Base-by-base conservation (phyloP, 2,113 vertebrate species). In the Alligator sinensis region DNA sequence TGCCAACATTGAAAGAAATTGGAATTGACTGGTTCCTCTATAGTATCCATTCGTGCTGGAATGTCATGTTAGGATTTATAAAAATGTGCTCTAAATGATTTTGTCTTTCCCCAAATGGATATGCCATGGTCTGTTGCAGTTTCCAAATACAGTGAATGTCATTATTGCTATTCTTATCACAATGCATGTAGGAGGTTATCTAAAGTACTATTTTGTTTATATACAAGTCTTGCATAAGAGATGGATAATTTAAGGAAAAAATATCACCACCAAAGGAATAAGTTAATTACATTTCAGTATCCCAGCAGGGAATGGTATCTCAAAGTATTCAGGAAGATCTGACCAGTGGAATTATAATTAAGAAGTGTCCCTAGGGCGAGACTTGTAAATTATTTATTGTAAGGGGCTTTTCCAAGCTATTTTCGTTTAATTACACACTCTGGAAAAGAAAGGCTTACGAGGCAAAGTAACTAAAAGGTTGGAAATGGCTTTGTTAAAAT, bases 321-420 rank as follows among this genome's bases (percentile, higher is more conserved):
- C 55, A 1, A 84, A 96, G 84, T 86, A 91, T 92, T 96, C 92
- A 77, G 80, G 94, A 92, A 83, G 75, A 94, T 94, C 95, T 96
- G 97, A 93, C 97, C 95, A 93, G 54, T 94, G 94, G 96, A 96
- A 82, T 86, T 94, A 81, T 89, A 96, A 96, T 95, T 96, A 87
- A 91, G 95, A 97, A 96, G 92, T 77, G 89, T 95, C 97, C 90
- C 93, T 70, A 63, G 97, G 96, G 96, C 96, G 75, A 64, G 89
- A 85, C 79, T 83, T 87, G 88, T 95, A 92, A 95, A 97, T 97
- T 97, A 96, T 96, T 97, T 97, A 96, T 97, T 91, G 79, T 87
- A 96, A 94, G 80, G 94, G 95, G 90, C 47, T 95, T 97, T 96
- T 95, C 96, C 86, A 89, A 84, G 82, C 88, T 96, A 88, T 94